phyloP scores from a whole-genome alignment of 2,888 invertebrate genomes.

The Sepioteuthis lessoniana region DNA sequence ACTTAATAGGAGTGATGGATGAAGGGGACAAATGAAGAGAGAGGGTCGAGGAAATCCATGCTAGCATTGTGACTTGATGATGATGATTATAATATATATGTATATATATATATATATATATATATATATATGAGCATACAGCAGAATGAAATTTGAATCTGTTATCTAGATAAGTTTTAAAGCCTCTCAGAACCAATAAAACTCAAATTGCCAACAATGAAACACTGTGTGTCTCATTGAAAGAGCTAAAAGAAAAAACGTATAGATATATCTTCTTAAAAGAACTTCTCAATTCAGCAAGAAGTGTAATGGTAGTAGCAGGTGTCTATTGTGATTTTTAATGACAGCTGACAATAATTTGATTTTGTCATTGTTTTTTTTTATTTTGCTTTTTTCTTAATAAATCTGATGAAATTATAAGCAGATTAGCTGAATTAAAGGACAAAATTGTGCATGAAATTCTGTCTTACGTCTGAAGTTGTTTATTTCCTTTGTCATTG shows the following conservation, averaged over 20 bases:
- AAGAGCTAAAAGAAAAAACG: neutral
- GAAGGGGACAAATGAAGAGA: too few species aligned
- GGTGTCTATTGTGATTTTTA: neutral
- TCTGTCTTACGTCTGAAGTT: constrained; percentile 1
- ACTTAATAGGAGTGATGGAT: too few species aligned
- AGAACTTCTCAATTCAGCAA: neutral
- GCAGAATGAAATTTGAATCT: neutral
- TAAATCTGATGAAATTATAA: neutral
- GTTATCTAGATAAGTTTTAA: neutral
- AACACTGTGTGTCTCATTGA: too few species aligned
- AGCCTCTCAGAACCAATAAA: neutral
- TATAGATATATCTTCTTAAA: neutral
- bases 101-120: neutral
- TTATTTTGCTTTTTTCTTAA: neutral
- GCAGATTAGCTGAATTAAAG: neutral
- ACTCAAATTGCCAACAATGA: neutral
- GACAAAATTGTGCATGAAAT: neutral
- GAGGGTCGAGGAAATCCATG: too few species aligned
- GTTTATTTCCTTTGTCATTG: neutral
- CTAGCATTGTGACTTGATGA: too few species aligned
- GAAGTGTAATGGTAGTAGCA: neutral
- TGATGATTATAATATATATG: too few species aligned
- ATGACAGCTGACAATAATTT: constrained; percentile 17
- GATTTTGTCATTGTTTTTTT: neutral
- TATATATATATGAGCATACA: neutral